Evolutionary conservation across 2,113 vertebrate genomes (phyloP), one percentile per base, ranked within the genome.

Genomic region (Oenanthe melanoleuca): DNA sequence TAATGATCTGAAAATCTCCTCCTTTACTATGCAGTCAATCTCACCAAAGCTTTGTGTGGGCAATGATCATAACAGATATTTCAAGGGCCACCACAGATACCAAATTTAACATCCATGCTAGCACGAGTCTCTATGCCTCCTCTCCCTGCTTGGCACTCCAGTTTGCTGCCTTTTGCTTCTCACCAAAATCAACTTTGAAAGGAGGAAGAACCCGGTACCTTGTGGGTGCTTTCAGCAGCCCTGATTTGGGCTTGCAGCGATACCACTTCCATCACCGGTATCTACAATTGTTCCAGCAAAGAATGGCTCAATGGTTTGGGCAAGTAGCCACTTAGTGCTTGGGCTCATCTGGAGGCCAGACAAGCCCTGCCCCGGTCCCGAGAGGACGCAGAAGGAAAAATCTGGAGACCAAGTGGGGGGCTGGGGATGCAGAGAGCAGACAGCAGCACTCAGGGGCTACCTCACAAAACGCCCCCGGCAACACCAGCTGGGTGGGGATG

Each of bases 401-500:
- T 19, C 11, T 14, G 59, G 40, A 12, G 33, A 14, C 37, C 6
- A 7, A 22, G 15, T 1, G 5, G 11, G 73, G 34, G 33, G 59
- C 34, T 15, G 47, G 31, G 12, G 44, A 10, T 10, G n/a, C 22
- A 16, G 40, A 2, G 20, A 33, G 37, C 38, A 21, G 31, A 70
- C 44, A 42, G 60, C 77, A 10, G 37, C 14, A 4, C 6, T 23
- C 29, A 2, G 3, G 11, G 50, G 19, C 5, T 38, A 20, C 14
- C 60, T 22, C 56, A 12, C 8, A 9, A 19, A 34, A 6, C 3
- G 4, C 9, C 2, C 52, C 26, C 8, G 11, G 47, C 28, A 50
- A 3, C n/a, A 0, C 12, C 6, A 20, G 50, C 56, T 4, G 56
- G 9, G 1, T 14, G 31, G 37, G 19, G n/a, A 17, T 5, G 55